Evolutionary conservation across 2,888 invertebrate species (phyloP).

Genomic region (Polyommatus icarus): DNA sequence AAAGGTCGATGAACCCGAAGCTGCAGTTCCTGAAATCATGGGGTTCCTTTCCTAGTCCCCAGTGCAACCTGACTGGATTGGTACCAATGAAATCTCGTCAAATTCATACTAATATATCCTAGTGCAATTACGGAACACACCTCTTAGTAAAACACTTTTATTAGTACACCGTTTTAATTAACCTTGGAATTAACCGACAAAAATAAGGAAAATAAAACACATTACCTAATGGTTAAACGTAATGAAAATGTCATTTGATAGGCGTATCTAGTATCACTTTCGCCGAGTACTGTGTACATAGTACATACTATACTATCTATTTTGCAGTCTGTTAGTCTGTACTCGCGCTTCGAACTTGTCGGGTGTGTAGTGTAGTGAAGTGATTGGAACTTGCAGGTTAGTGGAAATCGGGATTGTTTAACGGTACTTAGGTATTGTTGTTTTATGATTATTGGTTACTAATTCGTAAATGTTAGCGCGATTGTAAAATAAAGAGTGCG

Average conservation of each 20-base stretch:
- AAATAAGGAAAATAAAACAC: not conserved
- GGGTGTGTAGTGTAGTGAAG: not conserved
- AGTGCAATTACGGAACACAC: no score
- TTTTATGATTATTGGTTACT: not conserved
- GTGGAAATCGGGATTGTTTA: not conserved
- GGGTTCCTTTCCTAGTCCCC: no score
- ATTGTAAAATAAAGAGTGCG: not conserved
- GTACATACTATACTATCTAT: not conserved
- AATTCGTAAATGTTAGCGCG: not conserved
- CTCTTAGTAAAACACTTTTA: no score
- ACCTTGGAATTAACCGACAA: not conserved
- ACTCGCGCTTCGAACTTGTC: not conserved
- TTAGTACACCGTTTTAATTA: not conserved
- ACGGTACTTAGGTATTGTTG: not conserved
- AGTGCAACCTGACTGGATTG: no score
- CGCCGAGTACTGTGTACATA: not conserved
- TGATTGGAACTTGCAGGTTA: conserved; percentile 5
- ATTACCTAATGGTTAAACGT: not conserved
- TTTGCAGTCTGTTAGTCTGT: not conserved
- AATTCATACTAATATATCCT: no score
- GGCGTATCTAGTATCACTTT: not conserved
- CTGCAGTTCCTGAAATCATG: no score
- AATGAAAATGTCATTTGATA: conserved; percentile 1
- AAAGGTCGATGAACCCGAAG: no score
- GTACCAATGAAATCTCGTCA: no score